Base-by-base conservation (phyloP, 2,113 vertebrate genomes). In the Sula dactylatra region DNA sequence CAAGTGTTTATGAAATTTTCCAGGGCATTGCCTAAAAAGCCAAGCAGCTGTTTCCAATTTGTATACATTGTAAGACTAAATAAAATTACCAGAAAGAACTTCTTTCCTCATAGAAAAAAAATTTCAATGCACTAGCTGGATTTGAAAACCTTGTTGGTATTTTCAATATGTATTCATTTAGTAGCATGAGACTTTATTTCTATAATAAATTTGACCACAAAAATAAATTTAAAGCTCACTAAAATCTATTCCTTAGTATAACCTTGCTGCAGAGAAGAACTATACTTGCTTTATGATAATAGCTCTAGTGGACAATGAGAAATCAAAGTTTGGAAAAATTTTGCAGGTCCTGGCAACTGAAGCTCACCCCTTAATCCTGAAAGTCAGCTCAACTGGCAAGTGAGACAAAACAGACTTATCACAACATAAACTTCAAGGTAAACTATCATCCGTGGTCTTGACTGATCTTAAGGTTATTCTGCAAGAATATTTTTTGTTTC, bases 1-100 rank as follows among this genome's bases (percentile, higher is more conserved):
- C 76, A 84, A 95, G 27, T 52, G 34, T 64, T 95, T 82, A 82
- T 32, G n/a, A 96, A 82, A 90, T 71, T 88, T 95, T 93, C 76
- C 59, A 88, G 18, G 34, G 40, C 40, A 81, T 74, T 76, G 24
- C 70, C 44, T 92, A 59, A 82, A 86, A 59, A 94, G n/a, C 20
- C 65, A 66, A 86, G 93, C 70, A 95, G 27, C 56, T 91, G 70
- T 64, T 96, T 26, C 45, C 47, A 86, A 58, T 94, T 93, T 73
- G 73, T 86, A 58, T 66, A 55, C 31, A 47, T 8, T 58, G n/a
- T 70, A 47, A 71, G 13, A 26, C 64, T 91, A 91, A 91, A 96
- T 71, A 93, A 86, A 84, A 84, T 91, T 94, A 78, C 25, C 26
- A 85, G 56, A 38, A 94, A 66, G 56, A 73, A 16, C 44, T 82